Evolutionary conservation across 2,888 invertebrate genomes (phyloP).

Genomic region (Clitarchus hookeri): DNA sequence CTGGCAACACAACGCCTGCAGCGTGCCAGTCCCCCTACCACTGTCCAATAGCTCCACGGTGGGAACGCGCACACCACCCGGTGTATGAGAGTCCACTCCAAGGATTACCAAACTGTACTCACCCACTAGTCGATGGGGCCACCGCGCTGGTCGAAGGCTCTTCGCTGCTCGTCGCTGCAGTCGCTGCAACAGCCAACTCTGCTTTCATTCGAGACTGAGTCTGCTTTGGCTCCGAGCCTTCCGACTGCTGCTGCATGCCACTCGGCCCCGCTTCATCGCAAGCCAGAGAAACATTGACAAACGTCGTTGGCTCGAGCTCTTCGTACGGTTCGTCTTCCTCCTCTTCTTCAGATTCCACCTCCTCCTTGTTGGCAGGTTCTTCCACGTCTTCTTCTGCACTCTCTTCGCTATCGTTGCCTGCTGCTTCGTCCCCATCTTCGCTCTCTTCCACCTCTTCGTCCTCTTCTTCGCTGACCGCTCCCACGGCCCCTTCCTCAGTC

Average conservation of each 20-base stretch:
- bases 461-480: slow-evolving; percentile 31
- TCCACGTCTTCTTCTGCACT: slow-evolving; percentile 37
- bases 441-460: slow-evolving; percentile 35
- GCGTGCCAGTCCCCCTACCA: neutral
- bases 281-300: slow-evolving; percentile 52
- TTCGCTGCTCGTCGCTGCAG: neutral
- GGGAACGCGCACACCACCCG: neutral
- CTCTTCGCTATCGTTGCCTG: slow-evolving; percentile 37
- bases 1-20: no score
- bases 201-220: neutral
- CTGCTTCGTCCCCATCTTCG: slow-evolving; percentile 34
- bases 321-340: slow-evolving; percentile 52
- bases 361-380: slow-evolving; percentile 37
- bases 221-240: neutral
- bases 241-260: slow-evolving; percentile 49
- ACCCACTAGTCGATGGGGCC: slow-evolving; percentile 38
- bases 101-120: slow-evolving; percentile 34
- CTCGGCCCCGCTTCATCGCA: slow-evolving; percentile 55
- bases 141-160: neutral
- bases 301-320: slow-evolving; percentile 53
- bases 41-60: neutral
- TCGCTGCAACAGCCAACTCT: neutral
- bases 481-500: slow-evolving; percentile 29
- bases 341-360: slow-evolving; percentile 49
- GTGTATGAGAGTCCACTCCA: slow-evolving; percentile 36